Evolutionary conservation across 2,797 vertebrate genomes (phyloP).

Genomic region (Erpetoichthys calabaricus): DNA sequence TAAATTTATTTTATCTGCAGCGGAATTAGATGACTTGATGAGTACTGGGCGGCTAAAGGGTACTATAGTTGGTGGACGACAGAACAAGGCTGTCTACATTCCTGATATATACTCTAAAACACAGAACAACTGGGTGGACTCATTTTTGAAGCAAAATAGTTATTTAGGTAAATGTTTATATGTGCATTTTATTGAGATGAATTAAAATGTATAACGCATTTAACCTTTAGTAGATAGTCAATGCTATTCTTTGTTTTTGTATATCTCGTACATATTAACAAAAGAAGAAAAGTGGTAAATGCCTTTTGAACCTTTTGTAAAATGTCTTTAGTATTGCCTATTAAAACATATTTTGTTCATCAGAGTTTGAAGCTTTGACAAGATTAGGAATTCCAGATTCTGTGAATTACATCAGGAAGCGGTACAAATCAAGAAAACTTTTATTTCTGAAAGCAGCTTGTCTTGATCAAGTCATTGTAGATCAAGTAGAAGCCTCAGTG

Average conservation of each 20-base stretch:
- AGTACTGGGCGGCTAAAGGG: slow-evolving; percentile 71
- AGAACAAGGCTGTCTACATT: slow-evolving; percentile 84
- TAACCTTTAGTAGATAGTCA: neutral
- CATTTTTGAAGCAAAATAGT: slow-evolving; percentile 87
- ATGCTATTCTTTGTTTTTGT: neutral
- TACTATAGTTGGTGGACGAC: slow-evolving; percentile 74
- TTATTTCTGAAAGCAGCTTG: slow-evolving; percentile 73
- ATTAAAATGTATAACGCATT: neutral
- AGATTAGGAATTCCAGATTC: slow-evolving; percentile 87
- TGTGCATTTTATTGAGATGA: neutral
- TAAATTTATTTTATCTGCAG: slow-evolving; percentile 29
- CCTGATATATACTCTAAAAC: slow-evolving; percentile 89
- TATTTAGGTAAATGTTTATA: slow-evolving; percentile 65
- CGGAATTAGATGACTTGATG: slow-evolving; percentile 80
- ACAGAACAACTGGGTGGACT: slow-evolving; percentile 86
- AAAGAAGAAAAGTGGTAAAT: slow-evolving; percentile 8
- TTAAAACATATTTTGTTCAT: neutral
- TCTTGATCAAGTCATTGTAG: slow-evolving; percentile 69
- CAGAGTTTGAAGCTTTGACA: slow-evolving; percentile 80
- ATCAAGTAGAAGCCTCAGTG: slow-evolving; percentile 84
- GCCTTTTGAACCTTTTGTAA: slow-evolving; percentile 19
- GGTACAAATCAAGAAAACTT: slow-evolving; percentile 66
- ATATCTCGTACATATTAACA: slow-evolving; percentile 6
- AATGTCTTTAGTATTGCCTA: too few species aligned
- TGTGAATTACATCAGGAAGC: slow-evolving; percentile 73